Base-by-base conservation (phyloP, 1,140 invertebrate genomes). In the Ditylenchus dipsaci region DNA sequence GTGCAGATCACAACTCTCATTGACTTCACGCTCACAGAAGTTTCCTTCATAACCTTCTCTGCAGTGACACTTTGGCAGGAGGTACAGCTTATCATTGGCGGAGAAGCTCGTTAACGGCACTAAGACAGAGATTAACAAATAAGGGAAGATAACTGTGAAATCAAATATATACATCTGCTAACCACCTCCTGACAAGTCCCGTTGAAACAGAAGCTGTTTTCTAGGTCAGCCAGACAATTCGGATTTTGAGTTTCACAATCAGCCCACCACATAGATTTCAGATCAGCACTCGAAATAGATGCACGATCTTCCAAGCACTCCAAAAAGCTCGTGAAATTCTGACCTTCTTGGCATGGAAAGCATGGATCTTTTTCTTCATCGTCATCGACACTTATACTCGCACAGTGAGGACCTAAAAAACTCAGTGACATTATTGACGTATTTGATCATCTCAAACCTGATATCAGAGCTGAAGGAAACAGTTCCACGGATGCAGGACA, bases 31-130 rank as follows among this genome's bases (percentile, higher is more conserved):
- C 59, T 72, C 68, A 53, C 71, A 72, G 17, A 72, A 70, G 33
- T 65, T 30, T 23, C 71, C 71, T 42, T 72, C 62, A 49, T 57
- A 72, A 19, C 27, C 26, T 0, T 43, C 26, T 19, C 38, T 29
- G 29, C 71, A 72, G 29, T 70, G 13, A 62, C 71, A 72, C 49
- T 71, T 70, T 60, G 71, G 71, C n/a, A 70, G 33, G 13, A 72
- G 65, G 1, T 60, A 47, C 0, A 62, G 15, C 9, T 60, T 59
- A 11, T 30, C 33, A 21, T 56, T 7, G 13, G 38, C 8, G 1
- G 45, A 56, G 47, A 43, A 21, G 21, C 17, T n/a, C 21, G 17
- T 57, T 15, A 29, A 64, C 1, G 43, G 29, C 21, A 49, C 42
- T 29, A n/a, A 19, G 17, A 42, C 57, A 23, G 60, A 17, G 8